A percentile compares a stretch with the other conserved stretches of the same genome.
Evolutionary conservation across 2,888 invertebrate species (phyloP).

Genomic region (Cacoxenus indagator): DNA sequence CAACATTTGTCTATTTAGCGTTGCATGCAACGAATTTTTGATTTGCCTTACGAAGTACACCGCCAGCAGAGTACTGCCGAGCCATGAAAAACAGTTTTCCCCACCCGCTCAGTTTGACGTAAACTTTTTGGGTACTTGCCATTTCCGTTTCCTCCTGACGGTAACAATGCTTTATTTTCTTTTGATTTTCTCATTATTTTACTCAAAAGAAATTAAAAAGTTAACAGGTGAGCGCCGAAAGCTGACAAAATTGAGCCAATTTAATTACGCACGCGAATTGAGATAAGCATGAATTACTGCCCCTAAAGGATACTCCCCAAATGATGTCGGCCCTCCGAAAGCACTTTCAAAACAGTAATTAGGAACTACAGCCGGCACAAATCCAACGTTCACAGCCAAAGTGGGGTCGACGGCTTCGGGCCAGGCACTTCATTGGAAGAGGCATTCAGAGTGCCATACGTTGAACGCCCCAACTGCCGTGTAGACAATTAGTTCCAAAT

Average conservation of each 20-base stretch:
- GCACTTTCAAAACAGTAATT: not conserved
- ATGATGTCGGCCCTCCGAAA: not conserved
- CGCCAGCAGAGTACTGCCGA: not conserved
- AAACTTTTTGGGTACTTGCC: slow-evolving; percentile 38
- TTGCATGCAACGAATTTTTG: not conserved
- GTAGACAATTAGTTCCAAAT: no score
- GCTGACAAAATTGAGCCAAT: not conserved
- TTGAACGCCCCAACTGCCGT: no score
- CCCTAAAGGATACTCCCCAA: not conserved
- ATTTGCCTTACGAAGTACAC: not conserved
- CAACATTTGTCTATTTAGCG: no score
- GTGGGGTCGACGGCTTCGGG: no score
- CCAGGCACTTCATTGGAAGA: no score
- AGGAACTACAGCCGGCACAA: not conserved
- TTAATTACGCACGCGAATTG: not conserved
- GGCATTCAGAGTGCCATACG: no score
- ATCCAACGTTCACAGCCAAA: not conserved
- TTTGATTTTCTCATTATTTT: slow-evolving; percentile 63
- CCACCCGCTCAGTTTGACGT: slow-evolving; percentile 28
- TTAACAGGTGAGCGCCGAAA: slow-evolving; percentile 49
- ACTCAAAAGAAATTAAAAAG: slow-evolving; percentile 56
- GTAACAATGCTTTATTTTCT: not conserved
- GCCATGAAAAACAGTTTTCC: not conserved
- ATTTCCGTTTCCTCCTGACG: slow-evolving; percentile 45
- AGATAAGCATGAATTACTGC: not conserved